Percentiles rank a stretch among this genome's conserved stretches.
phyloP scores from a whole-genome alignment of 2,113 vertebrate species.

The Oncorhynchus masou region DNA sequence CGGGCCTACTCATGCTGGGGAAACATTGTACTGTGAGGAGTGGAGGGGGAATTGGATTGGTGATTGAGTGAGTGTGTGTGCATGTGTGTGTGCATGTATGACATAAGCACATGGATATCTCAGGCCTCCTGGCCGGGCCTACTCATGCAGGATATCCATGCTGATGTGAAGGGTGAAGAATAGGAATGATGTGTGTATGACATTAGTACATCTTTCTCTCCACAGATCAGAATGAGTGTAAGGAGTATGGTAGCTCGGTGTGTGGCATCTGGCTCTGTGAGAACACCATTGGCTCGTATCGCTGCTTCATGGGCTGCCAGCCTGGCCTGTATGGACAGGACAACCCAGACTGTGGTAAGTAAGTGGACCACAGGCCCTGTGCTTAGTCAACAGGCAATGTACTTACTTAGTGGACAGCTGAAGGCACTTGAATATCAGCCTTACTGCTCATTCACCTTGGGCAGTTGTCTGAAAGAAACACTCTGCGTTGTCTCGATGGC shows the following conservation, averaged over 20 bases:
- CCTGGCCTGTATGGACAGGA: conserved; percentile 55
- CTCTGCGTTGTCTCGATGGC: neutral
- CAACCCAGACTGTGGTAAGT: conserved; percentile 67
- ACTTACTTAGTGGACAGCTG: neutral
- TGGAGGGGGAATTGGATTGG: too few relatives aligned
- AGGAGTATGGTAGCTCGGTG: conserved; percentile 66
- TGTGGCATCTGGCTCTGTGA: conserved; percentile 75
- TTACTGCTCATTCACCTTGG: neutral
- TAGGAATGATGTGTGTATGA: conserved; percentile 6
- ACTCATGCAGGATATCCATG: too few relatives aligned
- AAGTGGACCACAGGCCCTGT: neutral
- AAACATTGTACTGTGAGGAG: too few relatives aligned
- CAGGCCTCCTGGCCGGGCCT: too few relatives aligned
- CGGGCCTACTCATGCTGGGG: conserved; percentile 30
- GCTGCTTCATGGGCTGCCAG: conserved; percentile 70
- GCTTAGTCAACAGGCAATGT: neutral
- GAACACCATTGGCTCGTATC: conserved; percentile 77
- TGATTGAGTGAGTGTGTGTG: neutral
- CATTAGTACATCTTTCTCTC: conserved; percentile 20
- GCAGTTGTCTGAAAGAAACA: neutral
- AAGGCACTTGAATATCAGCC: neutral
- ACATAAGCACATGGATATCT: conserved; percentile 5
- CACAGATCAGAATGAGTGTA: conserved; percentile 75
- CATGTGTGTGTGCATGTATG: conserved; percentile 44
- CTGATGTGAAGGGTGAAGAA: too few relatives aligned